Conservation (phyloP, 2,113 vertebrate genomes). For the Hystrix brachyura region DNA sequence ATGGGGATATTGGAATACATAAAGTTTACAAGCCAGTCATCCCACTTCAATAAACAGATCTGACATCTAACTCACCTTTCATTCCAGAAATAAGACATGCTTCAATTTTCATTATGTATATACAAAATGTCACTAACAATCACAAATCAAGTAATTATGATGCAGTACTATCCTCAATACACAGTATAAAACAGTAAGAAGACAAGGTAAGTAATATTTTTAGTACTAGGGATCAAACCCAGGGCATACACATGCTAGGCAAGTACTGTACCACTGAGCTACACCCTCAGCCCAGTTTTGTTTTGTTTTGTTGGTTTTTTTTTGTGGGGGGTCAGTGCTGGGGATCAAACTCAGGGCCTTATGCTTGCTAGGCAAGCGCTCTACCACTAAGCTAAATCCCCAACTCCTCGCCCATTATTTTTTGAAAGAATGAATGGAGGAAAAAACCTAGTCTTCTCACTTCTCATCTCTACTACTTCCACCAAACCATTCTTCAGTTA, state of each 20-base stretch:
- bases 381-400: not conserved
- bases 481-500: constrained; percentile 13
- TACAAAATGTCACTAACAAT: not conserved
- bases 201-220: not conserved
- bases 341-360: not conserved
- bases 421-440: not conserved
- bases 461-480: not conserved
- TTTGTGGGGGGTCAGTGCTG: not conserved
- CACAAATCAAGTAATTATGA: not conserved
- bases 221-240: not conserved
- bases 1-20: not conserved
- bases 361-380: not conserved
- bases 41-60: not conserved
- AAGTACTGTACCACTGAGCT: not conserved
- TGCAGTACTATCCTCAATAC: not conserved
- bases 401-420: not conserved
- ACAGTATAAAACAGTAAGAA: constrained; percentile 15
- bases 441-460: not conserved
- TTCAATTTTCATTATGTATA: not conserved
- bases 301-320: not conserved
- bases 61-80: not conserved
- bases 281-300: not conserved
- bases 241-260: not conserved
- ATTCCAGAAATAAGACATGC: not conserved
- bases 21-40: not conserved